These are phyloP conservation scores for Rhipidura dahli DNA, from an alignment of 2,113 vertebrate genomes.

Conservation along the genomic window DNA sequence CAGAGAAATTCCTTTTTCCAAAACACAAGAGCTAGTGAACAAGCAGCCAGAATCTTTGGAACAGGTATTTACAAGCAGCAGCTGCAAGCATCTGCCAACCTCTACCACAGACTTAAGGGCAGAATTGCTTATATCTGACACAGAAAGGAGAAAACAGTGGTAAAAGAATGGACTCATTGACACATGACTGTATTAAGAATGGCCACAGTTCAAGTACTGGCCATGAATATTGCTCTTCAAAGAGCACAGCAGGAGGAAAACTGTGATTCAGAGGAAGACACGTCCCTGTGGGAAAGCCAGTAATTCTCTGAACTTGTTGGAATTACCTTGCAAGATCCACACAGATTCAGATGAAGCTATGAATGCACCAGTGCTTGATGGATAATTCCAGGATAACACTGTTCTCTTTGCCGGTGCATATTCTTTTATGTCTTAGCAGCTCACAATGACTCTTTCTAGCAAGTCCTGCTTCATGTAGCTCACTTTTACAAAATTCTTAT, in stretches of 20 bases:
- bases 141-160: neutral
- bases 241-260: neutral
- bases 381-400: constrained; percentile 2
- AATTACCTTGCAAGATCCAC: neutral
- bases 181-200: neutral
- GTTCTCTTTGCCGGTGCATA: neutral
- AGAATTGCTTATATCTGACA: neutral
- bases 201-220: neutral
- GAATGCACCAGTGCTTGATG: neutral
- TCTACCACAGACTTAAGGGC: neutral
- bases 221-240: neutral
- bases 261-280: neutral
- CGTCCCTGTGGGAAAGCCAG: neutral
- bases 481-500: neutral
- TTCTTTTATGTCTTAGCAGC: constrained; percentile 14
- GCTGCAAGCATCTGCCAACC: neutral
- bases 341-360: neutral
- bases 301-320: constrained; percentile 10
- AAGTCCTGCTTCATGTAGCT: neutral
- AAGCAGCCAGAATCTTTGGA: neutral
- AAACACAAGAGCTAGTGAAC: neutral
- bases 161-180: neutral
- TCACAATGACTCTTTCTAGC: neutral
- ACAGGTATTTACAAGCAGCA: neutral
- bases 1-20: neutral